Percentiles rank a stretch among this genome's conserved stretches.
Conservation (phyloP, 2,888 invertebrate genomes). For the Tipula vernalis region DNA sequence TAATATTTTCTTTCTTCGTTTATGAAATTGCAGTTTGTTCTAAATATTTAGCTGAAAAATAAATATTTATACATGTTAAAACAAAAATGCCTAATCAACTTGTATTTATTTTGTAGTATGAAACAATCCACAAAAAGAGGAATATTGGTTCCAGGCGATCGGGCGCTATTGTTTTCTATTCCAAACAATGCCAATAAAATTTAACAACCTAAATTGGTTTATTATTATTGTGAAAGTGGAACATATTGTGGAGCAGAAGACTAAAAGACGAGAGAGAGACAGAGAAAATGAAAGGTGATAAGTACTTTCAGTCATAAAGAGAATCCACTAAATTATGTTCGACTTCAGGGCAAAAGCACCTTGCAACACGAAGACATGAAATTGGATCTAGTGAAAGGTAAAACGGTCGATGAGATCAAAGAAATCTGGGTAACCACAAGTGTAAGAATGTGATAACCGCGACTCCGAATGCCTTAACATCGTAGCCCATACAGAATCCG, state of each 20-base stretch:
- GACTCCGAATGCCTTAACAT: slow-evolving; percentile 68
- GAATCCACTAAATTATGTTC: not conserved
- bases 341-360: slow-evolving; percentile 43
- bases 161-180: no score
- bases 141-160: no score
- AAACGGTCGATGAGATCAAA: slow-evolving; percentile 56
- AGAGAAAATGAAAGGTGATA: slow-evolving; percentile 21
- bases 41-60: no score
- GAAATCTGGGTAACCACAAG: slow-evolving; percentile 68
- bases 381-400: slow-evolving; percentile 59
- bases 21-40: no score
- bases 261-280: not conserved
- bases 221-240: slow-evolving; percentile 22
- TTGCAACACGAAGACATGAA: slow-evolving; percentile 55
- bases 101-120: no score
- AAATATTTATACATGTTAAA: no score
- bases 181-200: no score
- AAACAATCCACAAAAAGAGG: no score
- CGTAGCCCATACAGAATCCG: slow-evolving; percentile 64
- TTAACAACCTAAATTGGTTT: no score
- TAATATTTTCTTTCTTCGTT: no score
- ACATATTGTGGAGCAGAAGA: slow-evolving; percentile 31
- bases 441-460: slow-evolving; percentile 66
- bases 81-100: no score
- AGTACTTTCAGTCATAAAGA: not conserved